phyloP scores from a whole-genome alignment of 2,888 invertebrate genomes.

The Drosophila paracracens region DNA sequence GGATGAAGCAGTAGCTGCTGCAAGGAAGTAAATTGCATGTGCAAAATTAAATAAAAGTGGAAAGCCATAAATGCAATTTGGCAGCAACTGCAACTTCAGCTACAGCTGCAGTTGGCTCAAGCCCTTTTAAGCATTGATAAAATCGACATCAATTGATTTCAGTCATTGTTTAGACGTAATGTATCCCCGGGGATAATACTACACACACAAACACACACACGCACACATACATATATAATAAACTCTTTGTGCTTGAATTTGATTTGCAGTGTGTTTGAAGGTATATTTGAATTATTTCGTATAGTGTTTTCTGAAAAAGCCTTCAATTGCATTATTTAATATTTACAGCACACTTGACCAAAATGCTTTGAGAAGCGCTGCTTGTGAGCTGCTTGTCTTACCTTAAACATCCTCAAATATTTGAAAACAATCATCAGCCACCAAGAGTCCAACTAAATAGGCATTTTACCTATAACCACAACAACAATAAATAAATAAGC shows the following conservation, averaged over 20 bases:
- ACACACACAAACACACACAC: neutral
- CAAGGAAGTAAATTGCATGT: conserved; percentile 61
- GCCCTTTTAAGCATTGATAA: conserved; percentile 58
- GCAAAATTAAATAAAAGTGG: conserved; percentile 72
- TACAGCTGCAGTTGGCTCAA: conserved; percentile 19
- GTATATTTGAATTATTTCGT: conserved; percentile 5
- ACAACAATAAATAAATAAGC: conserved; percentile 30
- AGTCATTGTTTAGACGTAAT: conserved; percentile 62
- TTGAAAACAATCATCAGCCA: conserved; percentile 51
- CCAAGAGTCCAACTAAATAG: conserved; percentile 12
- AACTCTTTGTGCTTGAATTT: neutral
- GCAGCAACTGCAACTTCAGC: conserved; percentile 44
- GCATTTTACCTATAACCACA: conserved; percentile 26
- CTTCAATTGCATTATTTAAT: conserved; percentile 1
- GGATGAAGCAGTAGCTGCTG: conserved; percentile 14
- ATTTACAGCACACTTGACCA: conserved; percentile 10
- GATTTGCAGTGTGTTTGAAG: conserved; percentile 1
- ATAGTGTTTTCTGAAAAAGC: neutral
- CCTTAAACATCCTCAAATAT: conserved; percentile 29
- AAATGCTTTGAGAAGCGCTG: conserved; percentile 8
- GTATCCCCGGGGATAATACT: conserved; percentile 10
- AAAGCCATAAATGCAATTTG: conserved; percentile 80
- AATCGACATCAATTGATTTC: conserved; percentile 75
- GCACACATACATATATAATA: neutral
- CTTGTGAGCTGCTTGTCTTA: conserved; percentile 24